A percentile compares a stretch with the other conserved stretches of the same genome.
These are phyloP conservation scores for Drosophila quadrilineata DNA, from an alignment of 1,140 invertebrate species.

Conservation along the genomic window DNA sequence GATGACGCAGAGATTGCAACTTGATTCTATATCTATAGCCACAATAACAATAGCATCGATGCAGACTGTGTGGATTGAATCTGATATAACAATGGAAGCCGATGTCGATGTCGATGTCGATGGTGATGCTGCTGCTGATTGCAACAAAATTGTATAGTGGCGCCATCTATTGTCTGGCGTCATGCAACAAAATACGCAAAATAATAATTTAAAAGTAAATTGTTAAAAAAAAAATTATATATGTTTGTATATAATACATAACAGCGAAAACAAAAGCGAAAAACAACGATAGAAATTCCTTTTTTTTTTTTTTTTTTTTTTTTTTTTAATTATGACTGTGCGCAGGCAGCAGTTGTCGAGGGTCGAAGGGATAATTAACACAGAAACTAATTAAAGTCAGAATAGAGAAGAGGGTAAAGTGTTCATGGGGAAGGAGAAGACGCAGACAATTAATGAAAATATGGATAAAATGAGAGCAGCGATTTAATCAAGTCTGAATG, in stretches of 20 bases:
- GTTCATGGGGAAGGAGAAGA: too few relatives aligned
- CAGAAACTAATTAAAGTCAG: constrained; percentile 38
- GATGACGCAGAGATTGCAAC: not conserved
- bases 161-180: constrained; percentile 19
- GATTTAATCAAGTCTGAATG: not conserved
- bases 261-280: constrained; percentile 2
- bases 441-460: constrained; percentile 8
- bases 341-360: not conserved
- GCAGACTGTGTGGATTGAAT: too few relatives aligned
- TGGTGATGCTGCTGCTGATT: too few relatives aligned
- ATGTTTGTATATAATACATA: too few relatives aligned
- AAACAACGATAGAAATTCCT: constrained; percentile 9
- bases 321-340: not conserved
- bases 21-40: too few relatives aligned
- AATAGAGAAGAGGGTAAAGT: not conserved
- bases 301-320: constrained; percentile 4
- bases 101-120: too few relatives aligned
- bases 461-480: not conserved
- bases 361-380: constrained; percentile 1
- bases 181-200: not conserved
- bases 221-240: not conserved
- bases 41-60: too few relatives aligned
- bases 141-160: not conserved
- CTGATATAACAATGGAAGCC: not conserved
- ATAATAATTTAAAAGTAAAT: not conserved